Base-by-base conservation (phyloP, 30 jellyfish, hydroid and myxozoan genomes). In the Aurelia aurita complex sp. Pacific region DNA sequence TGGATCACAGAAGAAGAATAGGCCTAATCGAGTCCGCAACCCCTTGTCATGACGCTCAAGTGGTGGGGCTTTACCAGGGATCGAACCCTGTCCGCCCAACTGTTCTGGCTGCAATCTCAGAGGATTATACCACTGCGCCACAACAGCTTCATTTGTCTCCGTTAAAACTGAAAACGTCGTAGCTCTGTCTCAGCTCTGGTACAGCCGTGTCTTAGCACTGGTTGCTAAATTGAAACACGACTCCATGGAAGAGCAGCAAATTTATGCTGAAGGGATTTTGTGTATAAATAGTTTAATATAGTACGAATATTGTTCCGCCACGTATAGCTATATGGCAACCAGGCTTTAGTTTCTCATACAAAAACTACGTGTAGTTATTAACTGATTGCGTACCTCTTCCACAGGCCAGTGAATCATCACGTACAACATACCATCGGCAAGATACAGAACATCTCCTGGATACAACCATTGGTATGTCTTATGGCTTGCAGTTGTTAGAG, bases 401-500 rank as follows among this genome's bases (percentile, higher is more conserved):
- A 13, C 79, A 77, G 88, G 78, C 34, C 17, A 62, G 65, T 16
- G 40, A 53, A 16, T 10, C 8, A 16, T 16, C 42, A 14, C n/a
- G 16, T 16, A 16, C 46, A 32, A 57, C 85, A 6, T 11, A 53
- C 4, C 36, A 66, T 72, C 85, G 62, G 57, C 70, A 69, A 36
- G 34, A 64, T 16, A 76, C 95, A 14, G 83, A 86, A 63, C 85
- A 75, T 18, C 68, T 86, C 16, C 80, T 86, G 40, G 60, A 76
- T 40, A 29, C 80, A 23, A 67, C 89, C 35, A 46, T 76, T 12
- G 73, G 77, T 29, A 66, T 86, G 85, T 82, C 85, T 29, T 76
- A 76, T 61, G 89, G 89, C 32, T 33, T 77, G 85, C 95, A 86
- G 64, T 78, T 86, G 64, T 74, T 86, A n/a, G 89, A 77, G 13